Evolutionary conservation across 2,797 vertebrate species (phyloP), one percentile per base, ranked within the genome.

Genomic region (Syngnathus acus): DNA sequence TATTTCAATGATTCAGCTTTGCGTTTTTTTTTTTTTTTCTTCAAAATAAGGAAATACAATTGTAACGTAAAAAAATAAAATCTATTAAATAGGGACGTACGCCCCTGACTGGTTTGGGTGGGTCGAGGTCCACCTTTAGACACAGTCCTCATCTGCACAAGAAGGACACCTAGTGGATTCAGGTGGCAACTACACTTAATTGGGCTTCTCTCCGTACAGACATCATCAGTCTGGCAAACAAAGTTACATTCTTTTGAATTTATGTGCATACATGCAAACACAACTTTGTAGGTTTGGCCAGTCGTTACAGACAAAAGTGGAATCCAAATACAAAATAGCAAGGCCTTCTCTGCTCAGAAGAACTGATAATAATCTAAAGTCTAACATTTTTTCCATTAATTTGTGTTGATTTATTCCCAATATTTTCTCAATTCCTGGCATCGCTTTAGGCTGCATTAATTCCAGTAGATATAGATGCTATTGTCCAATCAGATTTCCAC

Each of bases 161-260:
- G 78, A 80, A 72, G 42, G 86, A 77, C 89, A 87, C 84, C 89
- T 90, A 77, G 75, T 81, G 89, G 85, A 60, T 3, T 1, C 37
- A 71, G 66, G 23, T 0, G 0, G 32, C 21, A 82, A 87, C 77
- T 88, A 19, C 85, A 76, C 14, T 19, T 17, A 9, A 6, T 26
- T 13, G 23, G 53, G 1, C 11, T 55, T 55, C 6, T 26, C 55
- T 38, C 26, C 0, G 17, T 7, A 16, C 26, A 19, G 55, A 38
- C 26, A 57, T 57, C 26, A 57, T 37, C 55, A 37, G 32, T 14
- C 54, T 32, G 54, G 14, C 23, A 37, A 54, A 54, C 10, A 14
- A 32, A 6, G 54, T 2, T 37, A n/a, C 45, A 54, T 26, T 21
- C 13, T 16, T 5, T 55, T 55, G 23, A 37, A 14, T 55, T 3